Evolutionary conservation across 2,113 vertebrate genomes (phyloP), one percentile per base, ranked within the genome.

Genomic region (Panthera uncia): DNA sequence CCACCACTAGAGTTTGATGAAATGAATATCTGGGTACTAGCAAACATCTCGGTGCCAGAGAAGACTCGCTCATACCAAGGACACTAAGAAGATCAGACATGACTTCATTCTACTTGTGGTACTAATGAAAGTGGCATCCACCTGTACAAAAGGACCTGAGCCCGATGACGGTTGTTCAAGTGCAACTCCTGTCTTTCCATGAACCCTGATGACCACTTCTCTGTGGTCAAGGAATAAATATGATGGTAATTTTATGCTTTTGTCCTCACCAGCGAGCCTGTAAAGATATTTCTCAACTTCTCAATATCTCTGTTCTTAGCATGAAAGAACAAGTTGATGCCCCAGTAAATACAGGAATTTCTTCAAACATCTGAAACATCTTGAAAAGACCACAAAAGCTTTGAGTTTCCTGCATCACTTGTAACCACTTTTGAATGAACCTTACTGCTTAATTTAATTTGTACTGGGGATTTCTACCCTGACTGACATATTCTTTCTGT

Each of bases 361-460:
- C 74, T 96, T 92, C n/a, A 89, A 96, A 63, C 38, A 84, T 92
- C 76, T 94, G 93, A 86, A 96, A 89, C 92, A 66, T 92, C 96
- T 95, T 95, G 55, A 96, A 68, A 3, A 94, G 66, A 74, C 21
- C 84, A 97, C 84, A 92, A 91, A 96, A 76, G 50, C 29, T 74
- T 83, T 87, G 91, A 69, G 79, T 95, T 96, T 93, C 61, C 82
- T 76, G 21, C 61, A 76, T 91, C 78, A 38, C 74, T 96, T 90
- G 33, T 94, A 91, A 93, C 66, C n/a, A 85, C 96, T 87, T 92
- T 92, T 79, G 57, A 96, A 90, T 81, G 48, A 23, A 73, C 29
- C 7, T 50, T 81, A 69, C 55, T 31, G 38, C 7, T 97, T 97
- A 95, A 95, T 74, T 97, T 92, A 88, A 96, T 93, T 86, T 89